These are phyloP conservation scores for Leucoraja ocellata DNA, from an alignment of 2,797 vertebrate genomes.

Conservation along the genomic window DNA sequence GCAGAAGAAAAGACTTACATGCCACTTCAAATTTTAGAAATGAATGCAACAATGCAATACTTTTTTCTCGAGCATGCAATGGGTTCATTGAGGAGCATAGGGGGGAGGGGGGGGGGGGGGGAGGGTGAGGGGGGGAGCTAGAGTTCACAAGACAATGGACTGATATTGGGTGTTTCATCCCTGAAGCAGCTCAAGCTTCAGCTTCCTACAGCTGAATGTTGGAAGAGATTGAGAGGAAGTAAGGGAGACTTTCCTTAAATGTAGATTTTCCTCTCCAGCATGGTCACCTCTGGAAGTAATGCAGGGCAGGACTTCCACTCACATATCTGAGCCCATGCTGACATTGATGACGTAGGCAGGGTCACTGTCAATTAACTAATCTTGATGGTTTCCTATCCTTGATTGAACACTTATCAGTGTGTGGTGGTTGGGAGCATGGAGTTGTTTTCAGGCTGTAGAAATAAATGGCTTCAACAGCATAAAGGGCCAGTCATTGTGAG, in stretches of 20 bases:
- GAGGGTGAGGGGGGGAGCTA: too few relatives aligned
- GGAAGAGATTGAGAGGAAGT: conserved; percentile 30
- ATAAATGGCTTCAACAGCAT: not conserved
- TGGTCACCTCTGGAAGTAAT: not conserved
- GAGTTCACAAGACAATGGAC: not conserved
- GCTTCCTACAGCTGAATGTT: conserved; percentile 19
- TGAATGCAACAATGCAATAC: not conserved
- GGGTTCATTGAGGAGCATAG: not conserved
- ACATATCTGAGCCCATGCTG: not conserved
- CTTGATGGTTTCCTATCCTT: not conserved
- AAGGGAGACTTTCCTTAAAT: not conserved
- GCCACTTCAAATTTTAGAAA: not conserved
- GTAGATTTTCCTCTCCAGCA: not conserved
- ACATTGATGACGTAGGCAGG: not conserved
- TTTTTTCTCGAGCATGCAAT: not conserved
- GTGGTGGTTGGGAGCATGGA: too few relatives aligned
- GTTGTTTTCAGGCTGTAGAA: not conserved
- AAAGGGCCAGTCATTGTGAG: not conserved
- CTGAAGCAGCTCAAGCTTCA: not conserved
- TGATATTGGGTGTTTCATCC: not conserved
- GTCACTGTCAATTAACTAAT: not conserved
- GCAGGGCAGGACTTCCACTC: not conserved
- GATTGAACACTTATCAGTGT: not conserved
- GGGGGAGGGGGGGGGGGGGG: not conserved
- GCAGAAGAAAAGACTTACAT: not conserved